Percentiles rank a stretch among this genome's conserved stretches.
These are phyloP conservation scores for Cantharis rustica DNA, from an alignment of 2,888 invertebrate genomes.

Conservation along the genomic window DNA sequence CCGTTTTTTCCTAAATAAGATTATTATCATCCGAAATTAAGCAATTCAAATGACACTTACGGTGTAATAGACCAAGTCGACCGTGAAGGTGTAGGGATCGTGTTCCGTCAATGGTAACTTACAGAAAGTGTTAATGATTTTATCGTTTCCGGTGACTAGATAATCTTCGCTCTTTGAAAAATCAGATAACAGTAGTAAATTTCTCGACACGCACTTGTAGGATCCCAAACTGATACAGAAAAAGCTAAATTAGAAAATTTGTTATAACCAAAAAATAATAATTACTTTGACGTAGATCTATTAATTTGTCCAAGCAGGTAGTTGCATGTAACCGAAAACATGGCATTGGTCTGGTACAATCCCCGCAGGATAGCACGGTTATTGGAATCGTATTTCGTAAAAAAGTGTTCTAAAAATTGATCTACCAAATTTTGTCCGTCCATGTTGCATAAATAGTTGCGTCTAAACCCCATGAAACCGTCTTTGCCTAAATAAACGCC, in stretches of 20 bases:
- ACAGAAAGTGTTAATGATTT: slow-evolving; percentile 58
- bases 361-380: slow-evolving; percentile 61
- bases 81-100: slow-evolving; percentile 67
- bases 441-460: slow-evolving; percentile 60
- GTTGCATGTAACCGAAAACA: slow-evolving; percentile 63
- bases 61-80: slow-evolving; percentile 66
- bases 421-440: slow-evolving; percentile 60
- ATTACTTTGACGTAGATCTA: slow-evolving; percentile 43
- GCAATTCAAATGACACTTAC: slow-evolving; percentile 50
- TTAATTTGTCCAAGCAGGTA: slow-evolving; percentile 45
- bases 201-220: slow-evolving; percentile 57
- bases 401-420: slow-evolving; percentile 70
- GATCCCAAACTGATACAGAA: slow-evolving; percentile 42
- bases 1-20: slow-evolving; percentile 51
- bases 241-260: not conserved
- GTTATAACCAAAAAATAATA: slow-evolving; percentile 2
- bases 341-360: slow-evolving; percentile 68
- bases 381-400: slow-evolving; percentile 65
- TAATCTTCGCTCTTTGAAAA: slow-evolving; percentile 46
- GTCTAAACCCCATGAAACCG: slow-evolving; percentile 56
- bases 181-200: slow-evolving; percentile 55
- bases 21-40: slow-evolving; percentile 8
- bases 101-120: slow-evolving; percentile 66
- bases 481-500: slow-evolving; percentile 53
- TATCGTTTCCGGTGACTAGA: slow-evolving; percentile 42